Base-by-base conservation (phyloP, 2,797 vertebrate genomes). In the Gymnodraco acuticeps region DNA sequence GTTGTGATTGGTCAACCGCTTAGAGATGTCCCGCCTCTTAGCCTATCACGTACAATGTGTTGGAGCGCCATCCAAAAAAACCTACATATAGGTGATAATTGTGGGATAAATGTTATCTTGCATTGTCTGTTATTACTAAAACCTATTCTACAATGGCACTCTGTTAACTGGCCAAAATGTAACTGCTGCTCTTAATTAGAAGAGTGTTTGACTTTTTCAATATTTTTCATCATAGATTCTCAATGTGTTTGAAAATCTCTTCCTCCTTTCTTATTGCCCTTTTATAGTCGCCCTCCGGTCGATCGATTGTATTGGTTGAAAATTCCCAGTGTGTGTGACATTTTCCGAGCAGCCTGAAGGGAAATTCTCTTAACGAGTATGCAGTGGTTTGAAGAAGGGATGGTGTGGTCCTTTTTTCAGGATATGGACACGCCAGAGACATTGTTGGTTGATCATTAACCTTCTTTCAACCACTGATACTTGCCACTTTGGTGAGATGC, bases 261-360 rank as follows among this genome's bases (percentile, higher is more conserved):
- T 14, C n/a, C 8, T 62, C 5, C 3, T 15, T 10, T 27, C 52
- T 2, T 8, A 1, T 3, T 42, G 58, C 5, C 58, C 52, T 73
- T 76, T 38, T 38, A 23, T 5, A 53, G 41, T 5, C 3, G 1
- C 31, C 73, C 31, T 65, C 45, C 0, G 42, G 51, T 52, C 10
- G 2, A 20, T 73, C 59, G 0, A 38, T 70, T 4, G 17, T 19
- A 52, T 47, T 15, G 51, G 9, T 13, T 17, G 38, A 56, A 20
- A 20, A 43, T 67, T 62, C 23, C 55, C 54, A 2, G 23, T 3
- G 3, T n/a, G 16, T 55, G 33, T 64, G 75, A 73, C 70, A 73
- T 76, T 77, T 72, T 54, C 59, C 43, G 46, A 59, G 42, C 45
- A 11, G 56, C 63, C 47, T 14, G 53, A 77, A 23, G 33, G 10